Evolutionary conservation across 1,140 invertebrate genomes (phyloP).

Genomic region (Whitmania pigra): DNA sequence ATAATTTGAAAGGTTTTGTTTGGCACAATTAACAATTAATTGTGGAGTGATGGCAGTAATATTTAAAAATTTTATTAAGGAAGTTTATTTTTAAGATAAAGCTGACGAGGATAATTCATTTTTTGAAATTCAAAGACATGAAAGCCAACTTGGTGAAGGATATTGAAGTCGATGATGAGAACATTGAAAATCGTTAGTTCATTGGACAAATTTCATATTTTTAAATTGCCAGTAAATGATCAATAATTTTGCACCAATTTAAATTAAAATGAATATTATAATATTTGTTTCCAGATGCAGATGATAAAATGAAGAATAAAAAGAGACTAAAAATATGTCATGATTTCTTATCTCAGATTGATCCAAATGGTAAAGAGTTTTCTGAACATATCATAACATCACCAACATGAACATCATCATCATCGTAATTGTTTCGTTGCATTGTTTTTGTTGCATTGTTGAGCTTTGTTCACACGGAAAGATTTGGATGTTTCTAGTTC

Average conservation of each 20-base stretch:
- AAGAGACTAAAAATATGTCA: neutral
- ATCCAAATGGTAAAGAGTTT: neutral
- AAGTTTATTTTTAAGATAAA: slow-evolving; percentile 6
- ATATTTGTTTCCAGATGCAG: neutral
- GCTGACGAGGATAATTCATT: neutral
- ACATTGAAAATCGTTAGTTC: neutral
- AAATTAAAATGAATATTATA: too few relatives aligned
- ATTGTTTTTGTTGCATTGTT: too few relatives aligned
- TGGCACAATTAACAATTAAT: too few relatives aligned
- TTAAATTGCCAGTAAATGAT: too few relatives aligned
- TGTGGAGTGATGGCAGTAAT: neutral
- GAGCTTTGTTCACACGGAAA: too few relatives aligned
- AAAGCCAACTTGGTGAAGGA: slow-evolving; percentile 2
- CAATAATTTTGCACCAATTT: neutral
- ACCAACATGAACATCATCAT: too few relatives aligned
- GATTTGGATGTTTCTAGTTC: too few relatives aligned
- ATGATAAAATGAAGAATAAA: neutral
- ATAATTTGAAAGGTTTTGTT: too few relatives aligned
- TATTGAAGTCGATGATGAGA: neutral
- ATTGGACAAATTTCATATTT: neutral
- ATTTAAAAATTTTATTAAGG: neutral
- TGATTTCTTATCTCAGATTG: neutral
- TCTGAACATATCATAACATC: too few relatives aligned
- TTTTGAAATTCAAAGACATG: slow-evolving; percentile 11
- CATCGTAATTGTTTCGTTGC: too few relatives aligned